Conservation (phyloP, 2,113 vertebrate species). For the Tauraco erythrolophus region DNA sequence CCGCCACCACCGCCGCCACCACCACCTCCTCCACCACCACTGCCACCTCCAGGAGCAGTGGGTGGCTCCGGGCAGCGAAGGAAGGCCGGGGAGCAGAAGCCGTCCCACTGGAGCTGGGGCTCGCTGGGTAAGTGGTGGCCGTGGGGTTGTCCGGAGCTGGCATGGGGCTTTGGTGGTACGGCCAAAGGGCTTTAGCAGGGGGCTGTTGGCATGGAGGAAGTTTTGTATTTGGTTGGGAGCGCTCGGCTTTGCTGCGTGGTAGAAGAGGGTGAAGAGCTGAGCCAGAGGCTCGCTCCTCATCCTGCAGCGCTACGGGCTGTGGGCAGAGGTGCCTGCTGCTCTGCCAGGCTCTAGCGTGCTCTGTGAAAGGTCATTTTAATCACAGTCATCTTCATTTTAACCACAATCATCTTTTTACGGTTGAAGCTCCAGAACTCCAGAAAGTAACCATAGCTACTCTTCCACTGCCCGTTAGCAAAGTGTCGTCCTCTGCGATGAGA, state of each 20-base stretch:
- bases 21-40: neutral
- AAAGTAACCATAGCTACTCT: conserved; percentile 72
- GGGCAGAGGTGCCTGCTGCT: neutral
- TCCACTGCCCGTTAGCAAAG: conserved; percentile 25
- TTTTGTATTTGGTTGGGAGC: neutral
- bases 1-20: neutral
- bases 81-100: conserved; percentile 20
- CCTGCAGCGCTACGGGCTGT: neutral
- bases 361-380: neutral
- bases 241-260: neutral
- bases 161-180: neutral
- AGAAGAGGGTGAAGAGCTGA: neutral
- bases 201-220: neutral
- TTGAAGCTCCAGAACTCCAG: conserved; percentile 44
- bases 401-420: neutral
- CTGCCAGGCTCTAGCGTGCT: neutral
- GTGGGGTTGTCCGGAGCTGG: fast-evolving
- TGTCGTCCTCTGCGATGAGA: conserved; percentile 65
- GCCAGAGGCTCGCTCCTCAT: neutral
- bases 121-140: conserved; percentile 14
- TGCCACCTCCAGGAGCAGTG: neutral
- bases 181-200: neutral
- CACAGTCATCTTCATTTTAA: neutral
- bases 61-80: neutral
- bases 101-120: neutral